phyloP scores from a whole-genome alignment of 2,797 vertebrate species.

The Typhlichthys eigenmanni region DNA sequence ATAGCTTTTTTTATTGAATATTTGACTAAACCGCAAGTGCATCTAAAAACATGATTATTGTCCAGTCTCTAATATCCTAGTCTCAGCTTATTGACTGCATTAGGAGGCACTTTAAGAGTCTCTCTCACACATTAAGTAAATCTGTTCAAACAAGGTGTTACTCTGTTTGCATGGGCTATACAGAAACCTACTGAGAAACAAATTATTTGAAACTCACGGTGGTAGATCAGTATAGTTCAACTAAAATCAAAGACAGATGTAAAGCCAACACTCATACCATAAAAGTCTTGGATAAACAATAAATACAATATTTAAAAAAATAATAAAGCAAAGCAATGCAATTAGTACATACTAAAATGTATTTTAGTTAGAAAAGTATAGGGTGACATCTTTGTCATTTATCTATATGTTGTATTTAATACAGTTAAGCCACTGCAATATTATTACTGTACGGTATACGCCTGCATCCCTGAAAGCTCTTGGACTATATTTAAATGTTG shows the following conservation, averaged over 20 bases:
- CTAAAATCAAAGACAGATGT: constrained; percentile 23
- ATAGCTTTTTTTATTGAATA: constrained; percentile 25
- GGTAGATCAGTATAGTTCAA: constrained; percentile 20
- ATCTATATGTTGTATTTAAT: constrained; percentile 50
- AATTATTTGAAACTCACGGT: constrained; percentile 18
- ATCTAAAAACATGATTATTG: constrained; percentile 34
- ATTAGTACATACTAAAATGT: constrained; percentile 53
- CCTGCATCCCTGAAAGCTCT: constrained; percentile 71
- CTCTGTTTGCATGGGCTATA: constrained; percentile 21
- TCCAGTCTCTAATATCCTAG: constrained; percentile 33
- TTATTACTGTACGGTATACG: constrained; percentile 28
- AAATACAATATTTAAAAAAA: constrained; percentile 63
- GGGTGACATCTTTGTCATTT: constrained; percentile 36
- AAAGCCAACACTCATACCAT: constrained; percentile 53
- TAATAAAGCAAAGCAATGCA: constrained; percentile 57
- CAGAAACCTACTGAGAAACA: constrained; percentile 5
- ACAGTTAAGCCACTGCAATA: constrained; percentile 44
- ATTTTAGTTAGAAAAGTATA: constrained; percentile 56
- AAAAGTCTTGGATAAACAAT: constrained; percentile 66
- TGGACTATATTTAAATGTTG: constrained; percentile 54
- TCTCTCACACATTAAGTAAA: constrained; percentile 31
- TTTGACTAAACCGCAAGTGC: constrained; percentile 28
- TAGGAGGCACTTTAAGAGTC: constrained; percentile 64
- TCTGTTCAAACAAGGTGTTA: constrained; percentile 16
- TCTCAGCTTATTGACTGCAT: constrained; percentile 35